These are phyloP conservation scores for Nerophis ophidion DNA, from an alignment of 2,113 vertebrate genomes.

Conservation along the genomic window DNA sequence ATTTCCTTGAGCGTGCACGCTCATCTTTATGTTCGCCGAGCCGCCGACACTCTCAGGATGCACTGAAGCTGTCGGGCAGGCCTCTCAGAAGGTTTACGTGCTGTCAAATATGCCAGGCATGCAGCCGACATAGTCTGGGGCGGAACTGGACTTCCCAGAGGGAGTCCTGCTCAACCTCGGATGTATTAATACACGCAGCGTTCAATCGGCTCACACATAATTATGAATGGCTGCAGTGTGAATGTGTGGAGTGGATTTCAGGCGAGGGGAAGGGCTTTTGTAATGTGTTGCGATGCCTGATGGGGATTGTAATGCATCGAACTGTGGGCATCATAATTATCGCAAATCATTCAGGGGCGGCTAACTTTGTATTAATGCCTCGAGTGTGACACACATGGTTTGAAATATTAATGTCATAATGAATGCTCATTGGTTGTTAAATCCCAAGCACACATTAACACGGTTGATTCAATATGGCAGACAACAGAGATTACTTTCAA, in stretches of 20 bases:
- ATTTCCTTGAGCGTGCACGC: background rate
- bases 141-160: slow-evolving; percentile 1
- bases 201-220: slow-evolving; percentile 5
- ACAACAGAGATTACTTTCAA: slow-evolving; percentile 26
- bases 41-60: background rate
- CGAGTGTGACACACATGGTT: background rate
- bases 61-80: background rate
- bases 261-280: background rate
- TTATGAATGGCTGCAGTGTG: slow-evolving; percentile 8
- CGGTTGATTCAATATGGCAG: slow-evolving; percentile 17
- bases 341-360: background rate
- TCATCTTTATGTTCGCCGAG: background rate
- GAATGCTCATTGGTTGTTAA: background rate
- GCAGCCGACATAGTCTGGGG: slow-evolving; percentile 1
- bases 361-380: background rate
- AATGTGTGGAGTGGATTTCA: background rate
- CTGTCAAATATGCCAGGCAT: slow-evolving; percentile 7
- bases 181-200: slow-evolving; percentile 6
- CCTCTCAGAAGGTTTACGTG: background rate
- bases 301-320: slow-evolving; percentile 12
- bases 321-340: slow-evolving; percentile 3
- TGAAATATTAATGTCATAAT: slow-evolving; percentile 17
- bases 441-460: slow-evolving; percentile 26
- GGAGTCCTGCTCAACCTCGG: slow-evolving; percentile 4
- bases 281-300: slow-evolving; percentile 7